These are phyloP conservation scores for Octomys mimax DNA, from an alignment of 2,797 vertebrate genomes.

Conservation along the genomic window DNA sequence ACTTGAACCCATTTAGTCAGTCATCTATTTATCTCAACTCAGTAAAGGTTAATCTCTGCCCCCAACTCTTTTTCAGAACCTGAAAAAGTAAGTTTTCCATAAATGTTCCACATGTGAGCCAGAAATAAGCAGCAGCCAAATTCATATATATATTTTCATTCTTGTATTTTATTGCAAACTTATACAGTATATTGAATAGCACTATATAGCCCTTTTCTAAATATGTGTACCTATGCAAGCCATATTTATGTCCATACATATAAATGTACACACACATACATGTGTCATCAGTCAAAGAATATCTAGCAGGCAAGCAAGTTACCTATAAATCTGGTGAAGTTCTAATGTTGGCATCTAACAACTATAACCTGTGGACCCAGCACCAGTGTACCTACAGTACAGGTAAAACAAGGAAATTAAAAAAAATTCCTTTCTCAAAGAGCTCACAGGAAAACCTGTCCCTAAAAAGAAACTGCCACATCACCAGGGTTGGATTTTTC, in stretches of 20 bases:
- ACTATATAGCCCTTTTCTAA: constrained; percentile 10
- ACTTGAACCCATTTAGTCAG: neutral
- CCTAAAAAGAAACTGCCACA: neutral
- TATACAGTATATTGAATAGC: neutral
- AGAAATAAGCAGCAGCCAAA: constrained; percentile 48
- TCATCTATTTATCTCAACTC: neutral
- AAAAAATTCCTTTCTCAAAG: constrained; percentile 14
- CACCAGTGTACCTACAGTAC: neutral
- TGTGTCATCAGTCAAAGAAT: constrained; percentile 27
- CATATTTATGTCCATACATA: neutral
- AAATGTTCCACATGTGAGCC: constrained; percentile 2
- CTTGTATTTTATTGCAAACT: constrained; percentile 20
- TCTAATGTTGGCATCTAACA: constrained; percentile 25
- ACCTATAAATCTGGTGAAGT: constrained; percentile 9
- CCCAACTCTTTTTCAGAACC: neutral
- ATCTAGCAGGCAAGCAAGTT: constrained; percentile 14
- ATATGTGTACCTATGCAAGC: neutral
- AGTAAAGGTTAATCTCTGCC: constrained; percentile 2
- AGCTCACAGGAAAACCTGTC: constrained; percentile 19
- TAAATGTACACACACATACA: constrained; percentile 15
- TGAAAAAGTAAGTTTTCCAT: neutral
- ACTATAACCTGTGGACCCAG: neutral
- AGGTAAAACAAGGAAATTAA: constrained; percentile 37
- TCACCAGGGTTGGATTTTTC: neutral
- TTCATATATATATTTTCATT: constrained; percentile 38